phyloP scores from a whole-genome alignment of 2,888 invertebrate genomes.

The Drosophila anceps region DNA sequence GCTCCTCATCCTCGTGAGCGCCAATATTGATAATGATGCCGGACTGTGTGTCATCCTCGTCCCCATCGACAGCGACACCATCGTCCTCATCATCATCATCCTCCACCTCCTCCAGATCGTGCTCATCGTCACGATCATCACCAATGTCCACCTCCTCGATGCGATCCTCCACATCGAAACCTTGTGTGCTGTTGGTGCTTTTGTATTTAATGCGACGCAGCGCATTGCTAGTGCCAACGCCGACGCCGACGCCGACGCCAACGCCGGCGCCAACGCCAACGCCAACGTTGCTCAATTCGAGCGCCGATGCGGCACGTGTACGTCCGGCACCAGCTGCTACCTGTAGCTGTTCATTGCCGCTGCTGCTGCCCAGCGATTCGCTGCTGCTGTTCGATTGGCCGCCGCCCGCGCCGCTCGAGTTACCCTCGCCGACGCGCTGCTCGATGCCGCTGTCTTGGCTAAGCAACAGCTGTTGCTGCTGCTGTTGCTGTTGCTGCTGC shows the following conservation, averaged over 20 bases:
- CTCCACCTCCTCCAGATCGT: constrained; percentile 50
- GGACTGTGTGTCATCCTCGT: constrained; percentile 66
- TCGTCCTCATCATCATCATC: constrained; percentile 56
- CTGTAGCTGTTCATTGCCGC: constrained; percentile 66
- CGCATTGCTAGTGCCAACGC: constrained; percentile 12
- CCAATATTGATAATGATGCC: constrained; percentile 68
- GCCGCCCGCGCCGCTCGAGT: constrained; percentile 35
- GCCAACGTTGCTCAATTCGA: constrained; percentile 60
- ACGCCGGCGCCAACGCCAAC: constrained; percentile 1
- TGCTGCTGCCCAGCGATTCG: constrained; percentile 81
- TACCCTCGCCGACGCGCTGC: constrained; percentile 61
- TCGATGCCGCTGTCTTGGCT: constrained; percentile 85
- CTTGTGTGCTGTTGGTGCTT: constrained; percentile 79
- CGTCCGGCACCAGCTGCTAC: constrained; percentile 43
- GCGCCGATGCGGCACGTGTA: constrained; percentile 65
- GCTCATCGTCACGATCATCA: constrained; percentile 67
- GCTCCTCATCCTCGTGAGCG: constrained; percentile 16
- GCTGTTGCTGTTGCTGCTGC: constrained; percentile 28
- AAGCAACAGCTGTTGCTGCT: constrained; percentile 73
- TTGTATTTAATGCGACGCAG: constrained; percentile 79
- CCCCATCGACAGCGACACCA: constrained; percentile 55
- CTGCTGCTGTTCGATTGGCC: constrained; percentile 77
- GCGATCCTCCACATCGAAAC: constrained; percentile 79
- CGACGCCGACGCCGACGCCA: not conserved
- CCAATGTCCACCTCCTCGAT: constrained; percentile 80